Evolutionary conservation across 1,140 invertebrate genomes (phyloP), one percentile per base, ranked within the genome.

Genomic region (Lysiphlebus fabarum): DNA sequence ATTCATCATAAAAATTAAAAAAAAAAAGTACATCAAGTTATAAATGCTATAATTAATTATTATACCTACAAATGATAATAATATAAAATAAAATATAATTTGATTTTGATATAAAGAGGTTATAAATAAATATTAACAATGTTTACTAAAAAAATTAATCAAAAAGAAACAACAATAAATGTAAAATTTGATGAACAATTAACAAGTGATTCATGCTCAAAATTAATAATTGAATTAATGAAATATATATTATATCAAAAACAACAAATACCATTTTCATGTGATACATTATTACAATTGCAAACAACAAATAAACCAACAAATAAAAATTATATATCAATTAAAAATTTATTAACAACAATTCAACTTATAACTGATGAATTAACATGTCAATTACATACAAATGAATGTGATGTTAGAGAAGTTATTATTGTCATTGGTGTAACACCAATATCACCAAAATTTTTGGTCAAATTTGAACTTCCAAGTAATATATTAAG

Each of bases 221-320:
- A 73, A 59, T 53, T 77, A 14, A 62, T 75, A 26, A 73, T 70
- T 33, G 77, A 78, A 62, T 53, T 78, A 8, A 43, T 79, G 1
- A 79, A 79, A 56, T 77, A 79, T 59, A 62, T 79, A 43, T 65
- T 79, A 5, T 77, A 75, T 56, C 74, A 78, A 38, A 79, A 78
- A 53, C 68, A 78, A 61, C 77, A 79, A 53, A 77, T 79, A 56
- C 76, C 77, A 33, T 70, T 79, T 42, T 63, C 73, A 0, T 77
- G 63, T 34, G 77, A 79, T 45, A 69, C 70, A 2, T 55, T 78
- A 14, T 53, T 64, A 7, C 65, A 70, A 17, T 56, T 71, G 3
- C 67, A 74, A 59, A 53, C 49, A 7, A 72, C 55, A 38, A 56
- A 67, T 14, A 69, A 74, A 50, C 61, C 66, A 17, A 69, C 62